A percentile compares a stretch with the other conserved stretches of the same genome.
These are phyloP conservation scores for Murina feae DNA, from an alignment of 2,113 vertebrate genomes.

Conservation along the genomic window DNA sequence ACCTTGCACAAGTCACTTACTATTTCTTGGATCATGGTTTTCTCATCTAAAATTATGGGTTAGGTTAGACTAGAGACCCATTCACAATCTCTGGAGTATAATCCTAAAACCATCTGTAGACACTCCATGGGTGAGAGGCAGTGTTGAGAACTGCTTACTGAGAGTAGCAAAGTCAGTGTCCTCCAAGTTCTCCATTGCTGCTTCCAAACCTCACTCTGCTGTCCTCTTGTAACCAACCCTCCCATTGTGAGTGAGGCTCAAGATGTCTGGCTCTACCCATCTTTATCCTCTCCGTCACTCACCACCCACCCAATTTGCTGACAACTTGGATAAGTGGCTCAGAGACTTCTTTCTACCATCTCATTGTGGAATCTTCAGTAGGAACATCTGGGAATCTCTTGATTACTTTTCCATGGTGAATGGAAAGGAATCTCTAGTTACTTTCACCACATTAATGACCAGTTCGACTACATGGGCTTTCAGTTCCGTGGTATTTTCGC, in stretches of 20 bases:
- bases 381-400: too few relatives aligned
- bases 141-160: neutral
- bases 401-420: too few relatives aligned
- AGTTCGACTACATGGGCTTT: neutral
- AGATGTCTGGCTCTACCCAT: neutral
- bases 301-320: too few relatives aligned
- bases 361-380: neutral
- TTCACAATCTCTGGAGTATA: neutral
- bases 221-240: neutral
- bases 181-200: neutral
- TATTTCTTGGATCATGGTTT: neutral
- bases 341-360: neutral
- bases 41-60: neutral
- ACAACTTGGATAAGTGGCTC: neutral
- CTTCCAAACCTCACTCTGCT: neutral
- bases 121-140: neutral
- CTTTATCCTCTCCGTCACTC: neutral
- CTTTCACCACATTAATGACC: neutral
- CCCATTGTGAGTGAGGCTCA: accelerated
- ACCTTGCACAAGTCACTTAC: neutral
- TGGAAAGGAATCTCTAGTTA: neutral
- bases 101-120: neutral
- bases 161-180: neutral
- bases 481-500: neutral
- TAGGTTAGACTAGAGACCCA: neutral